phyloP scores from a whole-genome alignment of 2,113 vertebrate genomes.

The Cinclus cinclus region DNA sequence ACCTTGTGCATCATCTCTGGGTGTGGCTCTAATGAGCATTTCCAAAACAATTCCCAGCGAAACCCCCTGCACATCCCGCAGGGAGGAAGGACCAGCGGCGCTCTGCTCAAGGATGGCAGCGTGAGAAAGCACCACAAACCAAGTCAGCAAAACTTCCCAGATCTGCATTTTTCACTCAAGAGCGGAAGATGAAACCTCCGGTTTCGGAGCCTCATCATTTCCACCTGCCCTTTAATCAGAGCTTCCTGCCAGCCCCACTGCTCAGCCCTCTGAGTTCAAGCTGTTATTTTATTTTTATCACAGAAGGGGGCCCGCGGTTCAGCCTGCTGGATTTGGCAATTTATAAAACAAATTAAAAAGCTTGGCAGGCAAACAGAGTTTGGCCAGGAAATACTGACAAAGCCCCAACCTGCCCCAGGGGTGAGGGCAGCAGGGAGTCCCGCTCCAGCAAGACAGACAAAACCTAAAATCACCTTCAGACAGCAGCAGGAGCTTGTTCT shows the following conservation, averaged over 20 bases:
- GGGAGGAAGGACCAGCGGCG: background rate
- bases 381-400: background rate
- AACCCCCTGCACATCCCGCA: rapidly evolving
- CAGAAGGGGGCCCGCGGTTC: background rate
- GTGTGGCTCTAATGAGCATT: background rate
- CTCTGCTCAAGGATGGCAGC: background rate
- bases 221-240: slow-evolving; percentile 50
- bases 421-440: background rate
- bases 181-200: slow-evolving; percentile 17
- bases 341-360: slow-evolving; percentile 35
- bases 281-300: slow-evolving; percentile 61
- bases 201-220: background rate
- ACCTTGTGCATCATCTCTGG: background rate
- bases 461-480: background rate
- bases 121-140: background rate
- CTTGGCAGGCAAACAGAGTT: background rate
- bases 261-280: background rate
- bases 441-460: rapidly evolving
- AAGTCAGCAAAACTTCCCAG: background rate
- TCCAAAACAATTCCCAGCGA: background rate
- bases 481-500: background rate
- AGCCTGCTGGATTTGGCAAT: background rate
- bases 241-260: slow-evolving; percentile 19
- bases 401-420: background rate
- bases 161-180: background rate